A percentile compares a stretch with the other conserved stretches of the same genome.
phyloP scores from a whole-genome alignment of 2,113 vertebrate species.

The Laterallus jamaicensis region DNA sequence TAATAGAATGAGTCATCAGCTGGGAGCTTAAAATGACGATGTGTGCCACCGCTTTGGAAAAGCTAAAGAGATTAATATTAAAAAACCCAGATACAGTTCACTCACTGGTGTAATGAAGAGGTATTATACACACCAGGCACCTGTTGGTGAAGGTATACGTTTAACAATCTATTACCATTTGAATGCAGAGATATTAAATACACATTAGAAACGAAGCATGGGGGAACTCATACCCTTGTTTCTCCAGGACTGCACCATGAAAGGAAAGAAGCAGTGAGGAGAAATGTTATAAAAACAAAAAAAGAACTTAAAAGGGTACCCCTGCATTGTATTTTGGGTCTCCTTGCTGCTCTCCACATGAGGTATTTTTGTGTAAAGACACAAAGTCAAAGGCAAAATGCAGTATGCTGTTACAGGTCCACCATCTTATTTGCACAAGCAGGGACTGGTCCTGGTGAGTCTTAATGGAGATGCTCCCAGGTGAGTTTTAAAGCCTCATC shows the following conservation, averaged over 20 bases:
- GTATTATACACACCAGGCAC: conserved; percentile 28
- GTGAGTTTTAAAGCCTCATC: neutral
- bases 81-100: neutral
- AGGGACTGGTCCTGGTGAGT: neutral
- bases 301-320: neutral
- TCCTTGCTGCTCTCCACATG: neutral
- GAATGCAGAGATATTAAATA: conserved; percentile 33
- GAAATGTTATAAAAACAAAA: neutral
- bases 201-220: neutral
- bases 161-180: conserved; percentile 31
- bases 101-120: conserved; percentile 38
- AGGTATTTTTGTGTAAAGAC: neutral
- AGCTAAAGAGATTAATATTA: conserved; percentile 36
- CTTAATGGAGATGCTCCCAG: neutral
- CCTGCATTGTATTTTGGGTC: neutral
- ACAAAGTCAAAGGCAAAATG: neutral
- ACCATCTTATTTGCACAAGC: neutral
- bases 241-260: neutral
- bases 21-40: neutral
- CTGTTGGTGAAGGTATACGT: conserved; percentile 13
- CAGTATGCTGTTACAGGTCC: neutral
- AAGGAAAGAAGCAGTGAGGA: neutral
- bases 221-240: neutral
- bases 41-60: conserved; percentile 25
- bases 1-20: conserved; percentile 21